Percentiles rank a stretch among this genome's conserved stretches.
phyloP scores from a whole-genome alignment of 2,797 vertebrate genomes.

The Hapalemur alaotrensis region DNA sequence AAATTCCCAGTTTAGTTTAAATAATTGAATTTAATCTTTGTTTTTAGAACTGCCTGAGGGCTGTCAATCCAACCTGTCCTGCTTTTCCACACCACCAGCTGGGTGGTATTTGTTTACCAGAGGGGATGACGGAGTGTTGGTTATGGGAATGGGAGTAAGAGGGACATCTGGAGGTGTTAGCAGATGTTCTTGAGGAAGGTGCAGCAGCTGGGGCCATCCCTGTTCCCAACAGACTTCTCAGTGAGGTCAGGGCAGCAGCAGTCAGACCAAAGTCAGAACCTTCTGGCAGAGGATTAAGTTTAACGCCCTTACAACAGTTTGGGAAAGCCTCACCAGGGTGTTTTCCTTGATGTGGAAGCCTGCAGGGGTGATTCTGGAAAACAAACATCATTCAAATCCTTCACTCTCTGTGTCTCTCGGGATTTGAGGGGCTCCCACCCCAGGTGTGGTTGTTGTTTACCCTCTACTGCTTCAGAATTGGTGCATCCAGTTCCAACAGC shows the following conservation, averaged over 20 bases:
- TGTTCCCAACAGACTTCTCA: neutral
- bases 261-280: neutral
- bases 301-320: neutral
- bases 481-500: neutral
- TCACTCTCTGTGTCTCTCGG: neutral
- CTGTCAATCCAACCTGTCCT: neutral
- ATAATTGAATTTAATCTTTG: neutral
- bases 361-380: neutral
- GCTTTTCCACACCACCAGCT: neutral
- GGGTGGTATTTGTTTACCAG: neutral
- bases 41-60: neutral
- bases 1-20: neutral
- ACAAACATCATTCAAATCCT: neutral
- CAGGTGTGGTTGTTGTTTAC: neutral
- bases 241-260: neutral
- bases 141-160: neutral
- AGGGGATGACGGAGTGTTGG: neutral
- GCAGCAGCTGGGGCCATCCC: neutral
- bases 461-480: neutral
- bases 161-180: neutral
- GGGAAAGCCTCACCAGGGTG: neutral
- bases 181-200: neutral
- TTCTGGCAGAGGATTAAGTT: neutral
- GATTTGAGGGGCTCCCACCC: neutral
- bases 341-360: neutral